Percentiles rank a stretch among this genome's conserved stretches.
Conservation (phyloP, 2,113 vertebrate species). For the Caracal caracal region DNA sequence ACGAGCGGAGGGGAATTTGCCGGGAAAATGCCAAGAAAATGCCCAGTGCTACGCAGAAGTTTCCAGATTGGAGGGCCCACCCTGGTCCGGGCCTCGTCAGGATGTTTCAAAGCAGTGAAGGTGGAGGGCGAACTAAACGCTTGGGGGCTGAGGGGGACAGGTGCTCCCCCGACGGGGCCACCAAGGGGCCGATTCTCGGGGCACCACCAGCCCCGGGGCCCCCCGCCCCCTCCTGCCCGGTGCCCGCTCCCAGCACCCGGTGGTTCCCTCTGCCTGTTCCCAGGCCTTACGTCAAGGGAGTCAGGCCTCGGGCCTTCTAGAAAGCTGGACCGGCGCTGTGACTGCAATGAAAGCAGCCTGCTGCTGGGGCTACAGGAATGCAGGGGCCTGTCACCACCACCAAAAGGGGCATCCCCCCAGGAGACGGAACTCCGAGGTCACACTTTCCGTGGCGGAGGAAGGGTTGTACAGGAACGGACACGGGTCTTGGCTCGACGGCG, state of each 20-base stretch:
- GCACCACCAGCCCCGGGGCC: not conserved
- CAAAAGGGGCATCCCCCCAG: not conserved
- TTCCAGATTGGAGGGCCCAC: not conserved
- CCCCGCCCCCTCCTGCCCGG: rapidly evolving
- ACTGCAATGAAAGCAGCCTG: rapidly evolving
- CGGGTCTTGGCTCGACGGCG: not conserved
- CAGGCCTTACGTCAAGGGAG: too few relatives aligned
- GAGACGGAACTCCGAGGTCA: not conserved
- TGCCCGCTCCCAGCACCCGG: too few relatives aligned
- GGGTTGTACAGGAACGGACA: not conserved
- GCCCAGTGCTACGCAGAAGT: not conserved
- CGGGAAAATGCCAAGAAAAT: too few relatives aligned
- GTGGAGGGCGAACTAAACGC: not conserved
- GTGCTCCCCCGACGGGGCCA: not conserved
- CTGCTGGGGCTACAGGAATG: rapidly evolving
- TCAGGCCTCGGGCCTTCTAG: not conserved
- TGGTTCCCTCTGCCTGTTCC: too few relatives aligned
- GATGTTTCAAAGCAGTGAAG: too few relatives aligned
- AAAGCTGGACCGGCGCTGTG: rapidly evolving
- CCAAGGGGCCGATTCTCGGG: not conserved
- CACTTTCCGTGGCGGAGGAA: rapidly evolving
- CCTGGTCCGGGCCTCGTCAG: not conserved
- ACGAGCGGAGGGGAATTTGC: not conserved
- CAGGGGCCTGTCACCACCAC: not conserved
- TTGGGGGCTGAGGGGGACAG: not conserved